Conservation (phyloP, 2,113 vertebrate species). For the Diphyllodes magnificus region DNA sequence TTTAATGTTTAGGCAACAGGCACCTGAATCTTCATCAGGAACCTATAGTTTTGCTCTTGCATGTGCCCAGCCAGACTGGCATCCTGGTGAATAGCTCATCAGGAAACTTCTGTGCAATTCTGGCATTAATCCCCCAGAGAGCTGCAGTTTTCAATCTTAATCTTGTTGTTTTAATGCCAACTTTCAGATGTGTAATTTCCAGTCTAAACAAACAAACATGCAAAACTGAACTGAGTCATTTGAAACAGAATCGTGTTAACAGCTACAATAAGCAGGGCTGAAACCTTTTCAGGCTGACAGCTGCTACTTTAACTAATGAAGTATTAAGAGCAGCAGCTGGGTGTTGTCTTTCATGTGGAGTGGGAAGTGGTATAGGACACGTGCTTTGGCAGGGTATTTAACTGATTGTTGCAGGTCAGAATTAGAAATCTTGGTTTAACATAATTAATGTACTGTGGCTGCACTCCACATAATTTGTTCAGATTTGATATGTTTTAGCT, state of each 20-base stretch:
- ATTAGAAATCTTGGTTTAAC: not conserved
- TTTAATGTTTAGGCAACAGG: not conserved
- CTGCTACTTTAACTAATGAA: not conserved
- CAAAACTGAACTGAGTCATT: not conserved
- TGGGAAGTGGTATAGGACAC: not conserved
- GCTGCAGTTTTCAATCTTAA: not conserved
- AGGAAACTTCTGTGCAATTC: not conserved
- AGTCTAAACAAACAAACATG: not conserved
- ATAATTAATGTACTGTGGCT: not conserved
- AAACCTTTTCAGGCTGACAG: not conserved
- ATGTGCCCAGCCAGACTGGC: too few relatives aligned
- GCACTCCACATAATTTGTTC: not conserved
- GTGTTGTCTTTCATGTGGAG: not conserved
- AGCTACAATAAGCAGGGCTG: not conserved
- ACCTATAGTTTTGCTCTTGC: not conserved
- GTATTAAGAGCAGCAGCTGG: not conserved
- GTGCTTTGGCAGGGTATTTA: not conserved
- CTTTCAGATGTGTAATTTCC: not conserved
- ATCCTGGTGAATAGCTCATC: not conserved
- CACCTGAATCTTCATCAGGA: not conserved
- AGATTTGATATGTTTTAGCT: not conserved
- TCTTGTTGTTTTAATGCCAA: not conserved
- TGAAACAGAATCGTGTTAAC: not conserved
- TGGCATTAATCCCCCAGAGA: not conserved
- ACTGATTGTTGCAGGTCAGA: not conserved